These are phyloP conservation scores for Cassiopea andromeda DNA, from an alignment of 30 jellyfish, hydroid and myxozoan species.

Conservation along the genomic window DNA sequence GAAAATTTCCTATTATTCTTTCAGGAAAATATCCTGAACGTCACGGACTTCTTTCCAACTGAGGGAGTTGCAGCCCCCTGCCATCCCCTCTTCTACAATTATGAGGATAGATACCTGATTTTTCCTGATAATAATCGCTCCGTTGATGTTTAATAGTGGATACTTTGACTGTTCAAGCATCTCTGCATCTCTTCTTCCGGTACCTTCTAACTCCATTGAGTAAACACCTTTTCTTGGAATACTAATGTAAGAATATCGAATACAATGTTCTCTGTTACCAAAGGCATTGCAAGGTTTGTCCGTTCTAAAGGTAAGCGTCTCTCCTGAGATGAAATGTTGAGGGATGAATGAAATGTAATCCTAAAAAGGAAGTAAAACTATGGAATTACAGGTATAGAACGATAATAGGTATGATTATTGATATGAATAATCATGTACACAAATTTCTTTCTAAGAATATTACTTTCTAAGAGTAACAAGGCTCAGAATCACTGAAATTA, in stretches of 20 bases:
- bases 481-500: too few relatives aligned
- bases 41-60: too few relatives aligned
- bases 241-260: constrained; percentile 50
- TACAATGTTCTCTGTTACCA: constrained; percentile 39
- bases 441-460: too few relatives aligned
- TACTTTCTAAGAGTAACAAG: too few relatives aligned
- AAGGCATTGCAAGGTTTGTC: constrained; percentile 73
- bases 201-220: constrained; percentile 70
- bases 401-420: background rate
- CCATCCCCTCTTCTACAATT: too few relatives aligned
- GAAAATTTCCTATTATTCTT: too few relatives aligned
- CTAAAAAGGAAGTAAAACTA: constrained; percentile 35
- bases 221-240: constrained; percentile 54
- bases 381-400: too few relatives aligned
- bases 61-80: too few relatives aligned
- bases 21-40: too few relatives aligned
- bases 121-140: constrained; percentile 56
- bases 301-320: constrained; percentile 14
- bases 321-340: constrained; percentile 26
- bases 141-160: constrained; percentile 63
- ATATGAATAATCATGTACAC: too few relatives aligned
- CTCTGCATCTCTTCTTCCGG: constrained; percentile 34
- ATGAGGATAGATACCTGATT: constrained; percentile 54
- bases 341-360: constrained; percentile 74
- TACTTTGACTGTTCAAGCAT: constrained; percentile 41